Base-by-base conservation (phyloP, 2,888 invertebrate species). In the Drosophila hamatofila region DNA sequence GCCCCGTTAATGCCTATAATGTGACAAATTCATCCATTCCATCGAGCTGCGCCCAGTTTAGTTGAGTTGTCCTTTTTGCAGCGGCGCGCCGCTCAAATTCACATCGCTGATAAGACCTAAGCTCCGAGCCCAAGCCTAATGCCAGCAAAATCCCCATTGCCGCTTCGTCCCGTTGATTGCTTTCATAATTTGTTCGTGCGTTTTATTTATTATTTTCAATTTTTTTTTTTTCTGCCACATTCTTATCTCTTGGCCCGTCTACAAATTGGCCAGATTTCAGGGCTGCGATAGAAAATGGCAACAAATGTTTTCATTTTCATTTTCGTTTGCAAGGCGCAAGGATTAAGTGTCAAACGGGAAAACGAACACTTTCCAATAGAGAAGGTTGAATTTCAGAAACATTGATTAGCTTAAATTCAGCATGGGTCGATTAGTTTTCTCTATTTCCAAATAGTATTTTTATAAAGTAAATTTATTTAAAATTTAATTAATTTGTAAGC, bases 11-110 rank as follows among this genome's bases (percentile, higher is more conserved):
- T 82, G 74, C 88, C 49, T 39, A 77, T 81, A 89, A 87, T 87
- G 88, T 83, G 87, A 89, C 87, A 87, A 89, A 89, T 87, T 87
- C 83, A 85, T 89, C 85, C 71, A 80, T 81, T 52, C 62, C 63
- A 27, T 23, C 51, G 56, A 48, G 57, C 52, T 62, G 75, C 51
- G 42, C 65, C 59, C 57, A 55, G 62, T 61, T 64, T 25, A 39
- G 46, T 61, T 64, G 49, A 55, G 65, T 58, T 81, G 80, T 77
- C 79, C 81, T 75, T 84, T 86, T 83, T 60, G 62, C n/a, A 66
- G 35, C 35, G 35, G n/a, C 16, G 76, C 75, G 67, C 57, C 75
- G 83, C 81, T 84, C 88, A 83, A 79, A 80, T 88, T 83, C 86
- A 61, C 83, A 85, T 88, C 86, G 60, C 83, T 81, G 85, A 85